Evolutionary conservation across 2,888 invertebrate species (phyloP), one percentile per base, ranked within the genome.

Genomic region (Strigamia transsilvanica): DNA sequence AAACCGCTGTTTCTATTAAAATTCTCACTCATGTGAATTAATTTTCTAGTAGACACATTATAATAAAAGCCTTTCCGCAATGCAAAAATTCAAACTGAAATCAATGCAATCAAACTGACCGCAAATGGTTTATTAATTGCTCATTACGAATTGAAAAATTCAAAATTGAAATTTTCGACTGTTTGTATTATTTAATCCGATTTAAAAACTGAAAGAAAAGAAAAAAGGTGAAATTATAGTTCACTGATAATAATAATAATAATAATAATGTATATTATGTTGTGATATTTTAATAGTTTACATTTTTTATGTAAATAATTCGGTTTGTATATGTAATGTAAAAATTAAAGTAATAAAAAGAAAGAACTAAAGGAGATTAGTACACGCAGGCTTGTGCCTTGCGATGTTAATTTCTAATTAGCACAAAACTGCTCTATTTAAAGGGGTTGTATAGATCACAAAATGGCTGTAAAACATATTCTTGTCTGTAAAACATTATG

Each of bases 51-150:
- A 56, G 18, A 6, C 9, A 56, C 18, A 18, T 18, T 56, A 56
- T 56, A 18, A 56, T 73, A 73, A 73, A 32, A 73, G 73, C 73
- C 73, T 73, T 73, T 73, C n/a, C 12, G 27, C 73, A 73, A 73
- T 73, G 73, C 73, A 73, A 73, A 73, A 73, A 73, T 73, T 73
- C 27, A 27, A 73, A 73, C 73, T 73, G 18, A 18, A 73, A 73
- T 73, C 73, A 73, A 73, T 73, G 73, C 73, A 73, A 73, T 32
- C 56, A n/a, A 61, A 61, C 21, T 23, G 61, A 61, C 21, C 61
- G 10, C 10, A 61, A 61, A 61, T 12, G 13, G n/a, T 23, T 10
- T 73, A 13, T 73, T 73, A 15, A 73, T 73, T 73, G 73, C 73
- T 73, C 73, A 73, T 73, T 12, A 73, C n/a, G 56, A 56, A 56